A percentile compares a stretch with the other conserved stretches of the same genome.
phyloP scores from a whole-genome alignment of 2,113 vertebrate species.

The Trichomycterus rosablanca region DNA sequence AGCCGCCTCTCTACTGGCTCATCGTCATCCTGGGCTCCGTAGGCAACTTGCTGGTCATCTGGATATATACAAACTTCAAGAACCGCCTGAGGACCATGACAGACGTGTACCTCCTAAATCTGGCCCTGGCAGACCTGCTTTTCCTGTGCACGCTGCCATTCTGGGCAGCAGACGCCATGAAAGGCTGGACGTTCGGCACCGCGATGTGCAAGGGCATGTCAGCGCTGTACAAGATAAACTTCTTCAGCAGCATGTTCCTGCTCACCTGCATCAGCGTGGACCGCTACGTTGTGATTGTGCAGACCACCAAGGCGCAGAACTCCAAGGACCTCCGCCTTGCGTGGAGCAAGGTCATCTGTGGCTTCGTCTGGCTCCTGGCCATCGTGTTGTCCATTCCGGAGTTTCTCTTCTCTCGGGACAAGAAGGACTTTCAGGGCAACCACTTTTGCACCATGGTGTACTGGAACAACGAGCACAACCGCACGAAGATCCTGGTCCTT shows the following conservation, averaged over 20 bases:
- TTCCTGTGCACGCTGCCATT: conserved; percentile 82
- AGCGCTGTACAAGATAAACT: conserved; percentile 80
- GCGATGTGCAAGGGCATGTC: conserved; percentile 73
- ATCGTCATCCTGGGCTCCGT: conserved; percentile 67
- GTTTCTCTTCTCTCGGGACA: conserved; percentile 63
- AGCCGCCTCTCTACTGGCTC: conserved; percentile 73
- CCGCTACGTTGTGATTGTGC: conserved; percentile 77
- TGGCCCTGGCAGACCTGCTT: conserved; percentile 80
- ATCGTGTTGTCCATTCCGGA: conserved; percentile 72
- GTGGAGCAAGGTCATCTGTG: conserved; percentile 67
- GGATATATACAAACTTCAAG: conserved; percentile 72
- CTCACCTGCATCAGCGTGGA: conserved; percentile 84
- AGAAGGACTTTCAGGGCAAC: fast-evolving
- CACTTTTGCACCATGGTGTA: conserved; percentile 69
- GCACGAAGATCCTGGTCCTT: conserved; percentile 63
- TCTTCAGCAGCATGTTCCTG: conserved; percentile 80
- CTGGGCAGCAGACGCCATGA: conserved; percentile 72
- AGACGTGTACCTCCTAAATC: conserved; percentile 77
- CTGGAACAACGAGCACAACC: conserved; percentile 37
- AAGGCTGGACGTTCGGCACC: conserved; percentile 72
- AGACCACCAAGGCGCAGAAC: conserved; percentile 63
- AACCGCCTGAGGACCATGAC: conserved; percentile 76
- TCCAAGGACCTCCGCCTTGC: conserved; percentile 60
- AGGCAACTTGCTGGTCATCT: conserved; percentile 77
- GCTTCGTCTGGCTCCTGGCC: conserved; percentile 68